Percentiles rank a stretch among this genome's conserved stretches.
phyloP scores from a whole-genome alignment of 2,888 invertebrate species.

The Drosophila gaucha region DNA sequence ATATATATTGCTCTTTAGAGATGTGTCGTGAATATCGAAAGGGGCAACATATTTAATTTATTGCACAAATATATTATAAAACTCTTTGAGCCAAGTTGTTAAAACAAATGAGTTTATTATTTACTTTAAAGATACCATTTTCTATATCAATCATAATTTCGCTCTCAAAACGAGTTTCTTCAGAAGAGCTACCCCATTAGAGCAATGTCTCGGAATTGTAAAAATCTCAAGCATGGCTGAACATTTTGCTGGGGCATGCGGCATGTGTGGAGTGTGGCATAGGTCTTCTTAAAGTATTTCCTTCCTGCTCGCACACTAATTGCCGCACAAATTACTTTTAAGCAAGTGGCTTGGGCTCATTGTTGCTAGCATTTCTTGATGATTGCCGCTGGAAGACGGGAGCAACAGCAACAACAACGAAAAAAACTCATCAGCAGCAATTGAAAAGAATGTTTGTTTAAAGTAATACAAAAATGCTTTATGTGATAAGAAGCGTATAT shows the following conservation, averaged over 20 bases:
- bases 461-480: neutral
- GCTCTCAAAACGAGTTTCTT: neutral
- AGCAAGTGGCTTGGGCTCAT: constrained; percentile 51
- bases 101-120: constrained; percentile 7
- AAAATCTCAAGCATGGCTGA: constrained; percentile 38
- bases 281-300: constrained; percentile 45
- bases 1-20: constrained; percentile 3
- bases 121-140: neutral
- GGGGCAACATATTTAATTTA: neutral
- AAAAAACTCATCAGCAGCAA: constrained; percentile 10
- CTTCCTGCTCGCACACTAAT: constrained; percentile 56
- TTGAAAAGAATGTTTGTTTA: constrained; percentile 5
- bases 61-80: neutral
- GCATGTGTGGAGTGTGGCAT: constrained; percentile 10
- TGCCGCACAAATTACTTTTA: constrained; percentile 71
- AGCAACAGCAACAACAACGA: neutral
- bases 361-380: constrained; percentile 51
- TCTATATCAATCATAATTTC: neutral
- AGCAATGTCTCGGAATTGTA: constrained; percentile 12
- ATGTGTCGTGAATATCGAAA: constrained; percentile 15
- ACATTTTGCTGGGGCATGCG: constrained; percentile 8
- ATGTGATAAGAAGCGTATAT: neutral
- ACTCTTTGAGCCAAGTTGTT: neutral
- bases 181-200: neutral
- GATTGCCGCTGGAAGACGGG: constrained; percentile 1